Evolutionary conservation across 1,140 invertebrate genomes (phyloP), one percentile per base, ranked within the genome.

Genomic region (Hermetia illucens): DNA sequence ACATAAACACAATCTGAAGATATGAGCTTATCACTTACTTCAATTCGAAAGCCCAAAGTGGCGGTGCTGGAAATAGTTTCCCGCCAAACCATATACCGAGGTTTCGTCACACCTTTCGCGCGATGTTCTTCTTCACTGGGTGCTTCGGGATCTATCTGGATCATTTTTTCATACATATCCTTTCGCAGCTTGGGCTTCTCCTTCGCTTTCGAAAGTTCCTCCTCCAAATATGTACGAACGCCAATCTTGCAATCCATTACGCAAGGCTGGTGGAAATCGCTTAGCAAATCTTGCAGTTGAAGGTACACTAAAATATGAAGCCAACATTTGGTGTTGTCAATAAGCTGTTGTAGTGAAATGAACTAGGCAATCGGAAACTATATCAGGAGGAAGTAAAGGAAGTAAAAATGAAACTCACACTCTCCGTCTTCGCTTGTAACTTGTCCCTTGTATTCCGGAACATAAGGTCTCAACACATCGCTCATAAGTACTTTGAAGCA

Each of bases 121-220:
- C 75, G 65, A 45, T 88, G 79, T 62, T 96, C 92, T 56, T 96
- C 90, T 38, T 81, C 77, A 10, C 80, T 91, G 6, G 92, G 92
- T 4, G 91, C 92, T 43, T 69, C 68, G 16, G 82, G 75, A 55
- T 96, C 92, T 36, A 96, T 86, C 58, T 93, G 86, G 40, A 93
- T 80, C 92, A 98, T 97, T 67, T 98, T 96, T 46, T 96, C 85
- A 61, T 94, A 98, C 83, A 98, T 93, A 62, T 98, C 93, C 73
- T 85, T 87, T 65, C 85, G 72, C 44, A 94, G 64, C 62, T 92
- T 93, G 9, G 89, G 90, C 58, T 91, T 92, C 60, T 92, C 85
- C 62, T 90, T 87, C 3, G 90, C 89, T 65, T 93, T 94, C 2
- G 83, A 80, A 15, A 95, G 63, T 62, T 97, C 91, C 45, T 93